phyloP scores from a whole-genome alignment of 2,113 vertebrate species.

The Triplophysa tibetana region DNA sequence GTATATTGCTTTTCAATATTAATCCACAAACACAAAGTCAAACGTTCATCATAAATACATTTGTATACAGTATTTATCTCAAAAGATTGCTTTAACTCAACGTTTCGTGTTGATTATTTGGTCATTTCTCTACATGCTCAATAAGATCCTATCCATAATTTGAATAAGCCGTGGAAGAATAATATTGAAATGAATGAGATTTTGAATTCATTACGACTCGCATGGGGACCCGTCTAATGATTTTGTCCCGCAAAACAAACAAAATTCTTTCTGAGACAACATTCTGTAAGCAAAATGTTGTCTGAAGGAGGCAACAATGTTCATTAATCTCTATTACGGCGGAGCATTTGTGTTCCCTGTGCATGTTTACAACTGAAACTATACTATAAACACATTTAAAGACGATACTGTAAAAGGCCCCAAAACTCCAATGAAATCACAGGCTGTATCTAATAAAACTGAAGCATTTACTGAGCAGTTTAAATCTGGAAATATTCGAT shows the following conservation, averaged over 20 bases:
- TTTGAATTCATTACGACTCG: not conserved
- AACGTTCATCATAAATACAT: not conserved
- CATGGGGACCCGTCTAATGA: not conserved
- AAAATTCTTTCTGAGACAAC: not conserved
- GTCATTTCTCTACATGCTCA: too few species aligned
- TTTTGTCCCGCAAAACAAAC: not conserved
- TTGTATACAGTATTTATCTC: too few species aligned
- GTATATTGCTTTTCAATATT: not conserved
- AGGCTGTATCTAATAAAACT: not conserved
- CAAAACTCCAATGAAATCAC: not conserved
- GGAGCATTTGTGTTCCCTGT: not conserved
- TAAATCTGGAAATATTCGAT: not conserved
- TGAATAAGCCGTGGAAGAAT: not conserved
- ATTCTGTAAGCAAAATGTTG: constrained; percentile 1
- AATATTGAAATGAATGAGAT: not conserved
- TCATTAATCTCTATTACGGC: constrained; percentile 7
- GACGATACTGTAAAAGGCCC: not conserved
- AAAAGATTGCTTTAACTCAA: not conserved
- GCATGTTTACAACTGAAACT: not conserved
- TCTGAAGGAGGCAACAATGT: not conserved
- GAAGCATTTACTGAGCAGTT: not conserved
- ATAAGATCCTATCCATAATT: not conserved
- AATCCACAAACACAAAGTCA: not conserved
- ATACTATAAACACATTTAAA: not conserved
- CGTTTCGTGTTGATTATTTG: too few species aligned